Base-by-base conservation (phyloP, 2,113 vertebrate species). In the Ornithorhynchus anatinus region DNA sequence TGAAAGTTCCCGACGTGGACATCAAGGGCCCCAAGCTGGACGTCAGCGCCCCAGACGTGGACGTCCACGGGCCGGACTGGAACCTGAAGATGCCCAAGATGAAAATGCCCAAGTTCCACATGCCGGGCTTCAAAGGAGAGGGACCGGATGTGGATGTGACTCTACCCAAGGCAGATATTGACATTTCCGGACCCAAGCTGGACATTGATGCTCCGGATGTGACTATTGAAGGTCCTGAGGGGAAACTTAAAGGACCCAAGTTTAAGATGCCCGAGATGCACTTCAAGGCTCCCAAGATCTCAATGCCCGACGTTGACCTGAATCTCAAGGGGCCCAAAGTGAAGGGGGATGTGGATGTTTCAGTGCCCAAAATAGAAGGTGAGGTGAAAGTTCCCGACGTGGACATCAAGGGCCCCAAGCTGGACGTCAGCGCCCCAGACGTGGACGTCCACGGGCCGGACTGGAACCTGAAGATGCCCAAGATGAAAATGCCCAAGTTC, bases 181-280 rank as follows among this genome's bases (percentile, higher is more conserved):
- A 90, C 6, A 44, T 90, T 43, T 85, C 79, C 15, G 88, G 61
- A 6, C 80, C 84, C 14, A 86, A 88, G 1, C 1, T 92, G 16
- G 79, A 84, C 14, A 20, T 87, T 2, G 74, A 69, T 50, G 74
- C 57, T 19, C 84, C 87, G 7, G 82, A 85, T 27, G 9, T 89
- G 23, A 80, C 72, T 3, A 13, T 88, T 39, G 84, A 90, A 65
- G 80, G 86, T 3, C 83, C 81, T 2, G 84, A 91, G 20, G 85
- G 77, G 3, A 86, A 88, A 60, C 15, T 66, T 79, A 89, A 90
- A 65, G 72, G 86, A 0, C 89, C 90, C 2, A 91, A 86, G 22
- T 81, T 93, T 27, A 92, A 88, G 72, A 88, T 82, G 80, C 89
- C 82, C 11, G 80, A 89, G 15, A 81, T 91, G 86, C 78, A 89